These are phyloP conservation scores for Vireo altiloquus DNA, from an alignment of 2,113 vertebrate genomes.

Conservation along the genomic window DNA sequence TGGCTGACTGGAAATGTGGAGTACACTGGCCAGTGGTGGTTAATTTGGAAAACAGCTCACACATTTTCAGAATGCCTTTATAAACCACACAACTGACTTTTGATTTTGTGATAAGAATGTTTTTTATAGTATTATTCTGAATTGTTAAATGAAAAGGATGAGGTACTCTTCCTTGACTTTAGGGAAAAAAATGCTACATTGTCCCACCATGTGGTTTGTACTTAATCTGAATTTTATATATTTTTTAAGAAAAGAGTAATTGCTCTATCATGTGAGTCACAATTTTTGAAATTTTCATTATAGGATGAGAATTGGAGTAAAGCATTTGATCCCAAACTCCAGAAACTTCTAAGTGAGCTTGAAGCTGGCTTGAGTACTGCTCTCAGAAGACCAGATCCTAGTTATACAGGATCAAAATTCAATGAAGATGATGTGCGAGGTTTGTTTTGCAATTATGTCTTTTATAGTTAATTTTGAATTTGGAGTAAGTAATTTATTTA, in stretches of 20 bases:
- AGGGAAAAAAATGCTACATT: neutral
- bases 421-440: slow-evolving; percentile 84
- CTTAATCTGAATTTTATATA: neutral
- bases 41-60: neutral
- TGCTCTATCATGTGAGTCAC: neutral
- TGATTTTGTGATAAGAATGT: neutral
- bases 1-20: neutral
- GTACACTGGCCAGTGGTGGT: neutral
- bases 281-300: neutral
- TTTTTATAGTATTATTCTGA: neutral
- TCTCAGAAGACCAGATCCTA: slow-evolving; percentile 80
- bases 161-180: neutral
- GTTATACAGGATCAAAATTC: slow-evolving; percentile 66
- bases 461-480: neutral
- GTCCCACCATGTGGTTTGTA: neutral
- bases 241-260: neutral
- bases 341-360: slow-evolving; percentile 88
- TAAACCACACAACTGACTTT: neutral
- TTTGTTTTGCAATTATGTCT: slow-evolving; percentile 29
- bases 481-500: neutral
- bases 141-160: neutral
- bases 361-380: slow-evolving; percentile 87
- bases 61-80: neutral
- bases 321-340: slow-evolving; percentile 91
- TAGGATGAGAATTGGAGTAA: slow-evolving; percentile 93